These are phyloP conservation scores for Scomberomorus guttatus DNA, from an alignment of 2,797 vertebrate genomes.

Conservation along the genomic window DNA sequence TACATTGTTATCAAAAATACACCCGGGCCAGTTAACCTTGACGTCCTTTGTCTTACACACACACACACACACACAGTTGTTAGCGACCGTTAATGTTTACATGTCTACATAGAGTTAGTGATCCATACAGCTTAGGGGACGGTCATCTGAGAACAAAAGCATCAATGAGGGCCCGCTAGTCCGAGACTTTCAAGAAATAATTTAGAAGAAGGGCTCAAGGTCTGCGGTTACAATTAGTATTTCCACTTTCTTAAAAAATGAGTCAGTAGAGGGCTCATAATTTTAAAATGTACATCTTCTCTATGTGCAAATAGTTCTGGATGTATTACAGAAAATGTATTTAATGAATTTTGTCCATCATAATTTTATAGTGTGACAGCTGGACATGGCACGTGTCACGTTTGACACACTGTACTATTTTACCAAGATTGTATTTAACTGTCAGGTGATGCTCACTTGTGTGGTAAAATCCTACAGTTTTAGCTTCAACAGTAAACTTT, in stretches of 20 bases:
- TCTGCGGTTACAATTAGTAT: not conserved
- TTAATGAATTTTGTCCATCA: not conserved
- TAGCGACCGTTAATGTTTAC: conserved; percentile 56
- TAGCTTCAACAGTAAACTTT: not conserved
- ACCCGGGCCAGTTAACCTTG: conserved; percentile 64
- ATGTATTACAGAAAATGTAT: not conserved
- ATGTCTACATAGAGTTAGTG: conserved; percentile 42
- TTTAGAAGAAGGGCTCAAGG: too few relatives aligned
- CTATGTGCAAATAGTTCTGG: not conserved
- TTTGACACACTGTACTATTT: not conserved
- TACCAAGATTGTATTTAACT: not conserved
- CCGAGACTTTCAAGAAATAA: not conserved
- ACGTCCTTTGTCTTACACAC: conserved; percentile 28
- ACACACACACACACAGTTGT: not conserved
- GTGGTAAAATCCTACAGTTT: not conserved
- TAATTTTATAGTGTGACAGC: not conserved
- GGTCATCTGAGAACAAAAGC: conserved; percentile 2
- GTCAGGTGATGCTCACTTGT: not conserved
- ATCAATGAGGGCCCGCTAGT: not conserved
- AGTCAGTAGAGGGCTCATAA: not conserved
- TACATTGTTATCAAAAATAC: conserved; percentile 44
- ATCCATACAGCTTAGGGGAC: conserved; percentile 1
- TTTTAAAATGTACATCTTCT: not conserved
- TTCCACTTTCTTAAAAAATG: not conserved
- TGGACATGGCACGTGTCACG: too few relatives aligned